phyloP scores from a whole-genome alignment of 2,888 invertebrate species.

The Mongoloraphidia duomilia region DNA sequence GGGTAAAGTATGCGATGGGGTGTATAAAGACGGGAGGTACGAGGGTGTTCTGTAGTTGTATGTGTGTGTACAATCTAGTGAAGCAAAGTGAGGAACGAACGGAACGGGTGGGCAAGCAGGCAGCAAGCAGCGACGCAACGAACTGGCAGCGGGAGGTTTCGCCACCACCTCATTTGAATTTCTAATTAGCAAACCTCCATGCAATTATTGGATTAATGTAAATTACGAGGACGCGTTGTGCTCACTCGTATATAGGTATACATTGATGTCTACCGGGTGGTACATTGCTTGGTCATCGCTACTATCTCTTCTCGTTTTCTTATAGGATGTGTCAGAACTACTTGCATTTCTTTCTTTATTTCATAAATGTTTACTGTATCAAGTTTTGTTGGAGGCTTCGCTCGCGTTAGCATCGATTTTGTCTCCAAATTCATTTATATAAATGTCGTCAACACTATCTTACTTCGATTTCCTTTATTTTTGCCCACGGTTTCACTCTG shows the following conservation, averaged over 20 bases:
- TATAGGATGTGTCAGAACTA: too few species aligned
- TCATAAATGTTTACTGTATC: too few species aligned
- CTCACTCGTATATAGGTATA: constrained; percentile 24
- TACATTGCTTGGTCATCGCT: constrained; percentile 26
- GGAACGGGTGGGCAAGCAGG: constrained; percentile 19
- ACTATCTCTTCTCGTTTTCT: constrained; percentile 12
- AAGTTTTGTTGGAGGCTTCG: too few species aligned
- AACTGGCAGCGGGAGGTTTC: too few species aligned
- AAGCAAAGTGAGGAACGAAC: not conserved
- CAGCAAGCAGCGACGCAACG: not conserved
- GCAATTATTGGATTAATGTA: constrained; percentile 90
- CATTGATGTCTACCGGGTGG: too few species aligned
- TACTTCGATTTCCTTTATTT: too few species aligned
- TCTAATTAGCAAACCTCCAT: constrained; percentile 85
- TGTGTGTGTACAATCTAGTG: not conserved
- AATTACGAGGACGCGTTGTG: constrained; percentile 66
- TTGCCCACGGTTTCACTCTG: too few species aligned
- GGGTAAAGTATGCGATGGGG: constrained; percentile 4
- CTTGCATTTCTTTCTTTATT: too few species aligned
- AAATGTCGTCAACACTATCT: too few species aligned
- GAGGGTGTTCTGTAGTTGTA: constrained; percentile 7
- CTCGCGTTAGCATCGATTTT: too few species aligned
- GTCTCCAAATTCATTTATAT: too few species aligned
- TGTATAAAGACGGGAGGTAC: constrained; percentile 1
- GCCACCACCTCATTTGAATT: constrained; percentile 81